phyloP scores from a whole-genome alignment of 1,140 invertebrate species.

The Cydia amplana region DNA sequence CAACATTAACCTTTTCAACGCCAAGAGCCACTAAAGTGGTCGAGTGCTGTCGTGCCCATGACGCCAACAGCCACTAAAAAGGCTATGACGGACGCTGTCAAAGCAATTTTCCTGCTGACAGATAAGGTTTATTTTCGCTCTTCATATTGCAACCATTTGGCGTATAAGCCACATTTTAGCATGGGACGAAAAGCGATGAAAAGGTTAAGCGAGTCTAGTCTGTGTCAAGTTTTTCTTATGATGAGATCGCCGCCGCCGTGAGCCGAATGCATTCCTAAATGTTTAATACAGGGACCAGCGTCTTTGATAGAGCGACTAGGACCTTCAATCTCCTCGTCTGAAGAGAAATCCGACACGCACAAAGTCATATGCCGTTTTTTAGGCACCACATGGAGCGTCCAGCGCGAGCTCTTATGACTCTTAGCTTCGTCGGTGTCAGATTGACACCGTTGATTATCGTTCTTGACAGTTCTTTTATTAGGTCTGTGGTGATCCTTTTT shows the following conservation, averaged over 20 bases:
- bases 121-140: too few species aligned
- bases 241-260: slow-evolving; percentile 71
- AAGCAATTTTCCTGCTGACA: too few species aligned
- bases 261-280: slow-evolving; percentile 62
- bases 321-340: slow-evolving; percentile 64
- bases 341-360: slow-evolving; percentile 69
- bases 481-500: slow-evolving; percentile 68
- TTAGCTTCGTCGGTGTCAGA: slow-evolving; percentile 69
- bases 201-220: slow-evolving; percentile 38
- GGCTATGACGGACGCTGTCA: too few species aligned
- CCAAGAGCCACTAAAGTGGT: too few species aligned
- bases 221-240: slow-evolving; percentile 61
- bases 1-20: too few species aligned
- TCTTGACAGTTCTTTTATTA: slow-evolving; percentile 58
- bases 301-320: slow-evolving; percentile 55
- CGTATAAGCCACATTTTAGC: too few species aligned
- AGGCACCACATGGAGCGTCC: slow-evolving; percentile 64
- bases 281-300: slow-evolving; percentile 57
- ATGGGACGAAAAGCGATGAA: too few species aligned
- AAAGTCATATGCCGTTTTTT: slow-evolving; percentile 67
- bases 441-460: slow-evolving; percentile 56
- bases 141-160: too few species aligned
- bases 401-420: slow-evolving; percentile 59
- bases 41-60: too few species aligned
- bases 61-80: too few species aligned